These are phyloP conservation scores for Malthinus seriepunctatus DNA, from an alignment of 2,888 invertebrate species.

Conservation along the genomic window DNA sequence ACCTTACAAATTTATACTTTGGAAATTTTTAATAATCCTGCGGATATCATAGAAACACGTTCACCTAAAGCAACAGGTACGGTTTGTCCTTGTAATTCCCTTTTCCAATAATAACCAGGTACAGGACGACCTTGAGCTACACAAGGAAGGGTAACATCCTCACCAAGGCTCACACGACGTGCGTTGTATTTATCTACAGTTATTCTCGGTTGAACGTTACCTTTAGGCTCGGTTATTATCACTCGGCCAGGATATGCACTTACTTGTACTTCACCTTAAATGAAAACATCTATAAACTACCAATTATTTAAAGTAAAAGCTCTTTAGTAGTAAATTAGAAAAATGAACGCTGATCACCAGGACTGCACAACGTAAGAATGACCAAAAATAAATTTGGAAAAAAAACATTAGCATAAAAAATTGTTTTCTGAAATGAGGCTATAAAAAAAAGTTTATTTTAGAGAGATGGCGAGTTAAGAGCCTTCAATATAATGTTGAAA, in stretches of 20 bases:
- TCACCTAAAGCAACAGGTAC: constrained; percentile 70
- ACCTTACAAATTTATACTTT: constrained; percentile 54
- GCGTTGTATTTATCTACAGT: constrained; percentile 72
- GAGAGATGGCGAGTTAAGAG: too few species aligned
- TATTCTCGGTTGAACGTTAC: constrained; percentile 73
- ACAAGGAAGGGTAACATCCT: constrained; percentile 75
- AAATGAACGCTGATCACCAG: too few species aligned
- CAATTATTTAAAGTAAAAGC: too few species aligned
- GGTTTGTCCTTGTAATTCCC: constrained; percentile 70
- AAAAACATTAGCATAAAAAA: too few species aligned
- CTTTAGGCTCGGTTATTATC: constrained; percentile 76
- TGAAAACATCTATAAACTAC: background rate
- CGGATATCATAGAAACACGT: constrained; percentile 61
- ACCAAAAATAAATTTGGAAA: too few species aligned
- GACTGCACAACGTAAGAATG: too few species aligned
- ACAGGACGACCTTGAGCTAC: constrained; percentile 82
- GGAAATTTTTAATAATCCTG: constrained; percentile 69
- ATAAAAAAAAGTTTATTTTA: too few species aligned
- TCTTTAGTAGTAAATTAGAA: too few species aligned
- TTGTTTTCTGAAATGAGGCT: too few species aligned
- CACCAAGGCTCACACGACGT: constrained; percentile 69
- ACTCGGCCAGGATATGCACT: constrained; percentile 67
- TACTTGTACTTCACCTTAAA: constrained; percentile 60
- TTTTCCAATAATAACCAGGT: constrained; percentile 80
- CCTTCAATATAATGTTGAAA: too few species aligned